phyloP scores from a whole-genome alignment of 1,140 invertebrate genomes.

The Gerris buenoi region DNA sequence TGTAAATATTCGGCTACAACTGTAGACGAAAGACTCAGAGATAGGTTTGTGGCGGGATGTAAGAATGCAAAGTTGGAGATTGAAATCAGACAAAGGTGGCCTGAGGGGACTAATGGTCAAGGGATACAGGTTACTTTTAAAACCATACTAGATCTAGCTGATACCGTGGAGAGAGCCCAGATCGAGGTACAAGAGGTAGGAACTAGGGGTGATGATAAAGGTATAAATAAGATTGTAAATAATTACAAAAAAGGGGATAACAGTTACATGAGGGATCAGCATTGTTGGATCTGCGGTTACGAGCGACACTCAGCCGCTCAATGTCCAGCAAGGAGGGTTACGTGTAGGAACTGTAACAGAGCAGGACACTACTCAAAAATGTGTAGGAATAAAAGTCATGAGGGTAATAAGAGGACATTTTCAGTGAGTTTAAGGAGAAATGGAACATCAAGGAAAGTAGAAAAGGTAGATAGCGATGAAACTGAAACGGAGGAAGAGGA shows the following conservation, averaged over 20 bases:
- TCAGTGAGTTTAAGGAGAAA: neutral
- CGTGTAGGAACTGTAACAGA: neutral
- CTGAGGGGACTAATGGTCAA: neutral
- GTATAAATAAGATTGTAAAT: neutral
- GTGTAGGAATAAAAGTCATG: neutral
- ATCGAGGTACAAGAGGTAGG: neutral
- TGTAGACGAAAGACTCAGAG: neutral
- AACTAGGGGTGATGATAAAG: neutral
- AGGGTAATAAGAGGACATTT: neutral
- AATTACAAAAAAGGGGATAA: neutral
- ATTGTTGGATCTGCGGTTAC: neutral
- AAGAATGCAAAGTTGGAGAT: neutral
- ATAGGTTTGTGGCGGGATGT: neutral
- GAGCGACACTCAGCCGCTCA: neutral
- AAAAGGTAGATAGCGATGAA: neutral
- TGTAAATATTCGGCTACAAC: neutral
- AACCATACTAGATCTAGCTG: neutral
- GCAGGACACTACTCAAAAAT: neutral
- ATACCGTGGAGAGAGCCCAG: neutral
- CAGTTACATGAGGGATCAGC: neutral
- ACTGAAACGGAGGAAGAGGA: neutral
- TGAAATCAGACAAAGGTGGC: neutral
- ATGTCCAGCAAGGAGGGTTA: neutral
- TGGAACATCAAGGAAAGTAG: neutral
- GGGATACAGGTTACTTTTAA: neutral